Evolutionary conservation across 2,797 vertebrate genomes (phyloP).

Genomic region (Zalophus californianus): DNA sequence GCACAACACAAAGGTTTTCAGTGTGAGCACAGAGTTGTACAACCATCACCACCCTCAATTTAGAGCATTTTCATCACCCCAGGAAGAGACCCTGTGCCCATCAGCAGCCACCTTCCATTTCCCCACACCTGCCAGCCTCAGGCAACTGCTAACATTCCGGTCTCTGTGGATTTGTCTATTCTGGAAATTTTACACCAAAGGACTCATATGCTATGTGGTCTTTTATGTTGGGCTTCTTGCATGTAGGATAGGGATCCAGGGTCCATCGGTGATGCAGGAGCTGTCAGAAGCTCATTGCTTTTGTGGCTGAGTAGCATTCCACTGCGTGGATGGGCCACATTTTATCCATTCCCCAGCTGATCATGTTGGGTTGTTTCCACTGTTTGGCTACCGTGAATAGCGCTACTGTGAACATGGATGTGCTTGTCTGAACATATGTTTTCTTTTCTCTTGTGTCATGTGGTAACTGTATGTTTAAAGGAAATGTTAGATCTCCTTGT

Average conservation of each 20-base stretch:
- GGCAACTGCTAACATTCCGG: background rate
- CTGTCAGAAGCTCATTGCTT: background rate
- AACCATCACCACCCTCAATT: too few relatives aligned
- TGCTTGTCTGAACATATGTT: accelerated
- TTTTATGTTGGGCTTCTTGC: background rate
- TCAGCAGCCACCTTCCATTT: too few relatives aligned
- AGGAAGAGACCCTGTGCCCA: background rate
- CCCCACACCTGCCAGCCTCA: background rate
- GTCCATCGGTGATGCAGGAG: background rate
- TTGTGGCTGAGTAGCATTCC: accelerated
- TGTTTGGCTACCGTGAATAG: accelerated
- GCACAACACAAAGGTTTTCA: background rate
- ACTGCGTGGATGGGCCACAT: accelerated
- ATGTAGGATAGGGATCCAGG: too few relatives aligned
- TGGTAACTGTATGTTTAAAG: background rate
- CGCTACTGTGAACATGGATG: accelerated
- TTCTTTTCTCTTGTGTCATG: background rate
- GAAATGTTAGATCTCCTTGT: accelerated
- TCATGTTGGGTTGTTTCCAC: accelerated
- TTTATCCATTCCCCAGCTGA: too few relatives aligned
- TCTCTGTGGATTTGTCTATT: background rate
- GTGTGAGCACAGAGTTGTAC: background rate
- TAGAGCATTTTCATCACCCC: background rate
- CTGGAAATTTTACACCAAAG: background rate
- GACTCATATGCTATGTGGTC: background rate